phyloP scores from a whole-genome alignment of 2,797 vertebrate species.

The Naso thynnoides region DNA sequence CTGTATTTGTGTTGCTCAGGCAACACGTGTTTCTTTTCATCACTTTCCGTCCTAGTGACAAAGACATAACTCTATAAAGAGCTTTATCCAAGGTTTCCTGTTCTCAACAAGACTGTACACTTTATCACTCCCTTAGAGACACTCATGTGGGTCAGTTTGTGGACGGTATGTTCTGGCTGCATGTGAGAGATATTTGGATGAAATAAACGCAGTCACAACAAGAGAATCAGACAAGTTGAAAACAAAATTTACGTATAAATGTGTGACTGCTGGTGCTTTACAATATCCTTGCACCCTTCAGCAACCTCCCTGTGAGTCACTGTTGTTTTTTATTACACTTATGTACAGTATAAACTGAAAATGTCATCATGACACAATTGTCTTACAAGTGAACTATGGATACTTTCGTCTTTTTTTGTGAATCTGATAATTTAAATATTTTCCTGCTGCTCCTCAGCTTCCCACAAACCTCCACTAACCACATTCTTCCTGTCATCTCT shows the following conservation, averaged over 20 bases:
- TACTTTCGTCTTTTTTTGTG: too few species aligned
- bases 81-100: slow-evolving; percentile 37
- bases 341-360: not conserved
- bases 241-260: slow-evolving; percentile 3
- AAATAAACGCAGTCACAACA: slow-evolving; percentile 32
- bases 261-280: not conserved
- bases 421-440: too few species aligned
- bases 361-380: not conserved
- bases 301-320: not conserved
- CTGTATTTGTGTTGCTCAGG: slow-evolving; percentile 33
- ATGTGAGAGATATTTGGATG: slow-evolving; percentile 34
- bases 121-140: slow-evolving; percentile 32
- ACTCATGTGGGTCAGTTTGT: slow-evolving; percentile 26
- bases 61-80: slow-evolving; percentile 40
- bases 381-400: too few species aligned
- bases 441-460: too few species aligned
- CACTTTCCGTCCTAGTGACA: slow-evolving; percentile 20
- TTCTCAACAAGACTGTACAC: slow-evolving; percentile 6
- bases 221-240: not conserved
- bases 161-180: not conserved
- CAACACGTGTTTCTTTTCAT: slow-evolving; percentile 25
- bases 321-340: slow-evolving; percentile 7
- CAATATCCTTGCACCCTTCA: not conserved
- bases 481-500: too few species aligned
- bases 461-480: too few species aligned